Conservation (phyloP, 2,113 vertebrate species). For the Myrmecobius fasciatus region DNA sequence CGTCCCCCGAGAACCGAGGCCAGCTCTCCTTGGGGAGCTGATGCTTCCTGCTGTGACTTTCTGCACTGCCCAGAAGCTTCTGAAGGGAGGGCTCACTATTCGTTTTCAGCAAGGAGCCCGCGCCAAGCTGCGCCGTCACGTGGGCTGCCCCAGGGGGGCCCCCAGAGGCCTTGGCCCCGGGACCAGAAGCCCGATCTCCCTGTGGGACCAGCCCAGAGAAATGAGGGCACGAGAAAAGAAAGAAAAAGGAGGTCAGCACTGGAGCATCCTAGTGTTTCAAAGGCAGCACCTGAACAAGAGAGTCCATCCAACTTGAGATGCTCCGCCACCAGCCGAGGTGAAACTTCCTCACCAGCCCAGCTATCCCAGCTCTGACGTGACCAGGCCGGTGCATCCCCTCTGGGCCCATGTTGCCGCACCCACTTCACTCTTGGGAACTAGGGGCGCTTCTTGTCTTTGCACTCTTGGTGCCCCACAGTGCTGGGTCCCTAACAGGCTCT, state of each 20-base stretch:
- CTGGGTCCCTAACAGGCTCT: not conserved
- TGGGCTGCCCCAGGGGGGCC: conserved; percentile 18
- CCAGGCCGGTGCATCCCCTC: conserved; percentile 11
- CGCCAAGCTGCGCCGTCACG: conserved; percentile 50
- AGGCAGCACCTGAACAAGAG: not conserved
- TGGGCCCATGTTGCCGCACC: not conserved
- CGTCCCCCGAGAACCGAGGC: conserved; percentile 47
- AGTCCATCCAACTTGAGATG: conserved; percentile 33
- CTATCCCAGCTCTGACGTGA: not conserved
- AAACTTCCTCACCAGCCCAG: conserved; percentile 44
- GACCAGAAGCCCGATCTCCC: conserved; percentile 53
- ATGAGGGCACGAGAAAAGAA: conserved; percentile 13
- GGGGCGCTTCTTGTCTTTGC: not conserved
- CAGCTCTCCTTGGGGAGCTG: conserved; percentile 48
- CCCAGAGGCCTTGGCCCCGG: conserved; percentile 54
- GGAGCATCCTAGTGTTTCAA: conserved; percentile 35
- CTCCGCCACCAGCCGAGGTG: not conserved
- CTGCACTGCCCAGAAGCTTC: conserved; percentile 69
- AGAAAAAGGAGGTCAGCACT: conserved; percentile 3
- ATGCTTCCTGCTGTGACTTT: conserved; percentile 50
- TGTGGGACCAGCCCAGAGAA: conserved; percentile 56
- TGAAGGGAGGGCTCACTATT: conserved; percentile 68
- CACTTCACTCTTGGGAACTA: not conserved
- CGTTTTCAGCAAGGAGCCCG: conserved; percentile 72
- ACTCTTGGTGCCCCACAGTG: no score